Evolutionary conservation across 2,113 vertebrate species (phyloP), one percentile per base, ranked within the genome.

Genomic region (Mobula hypostoma): DNA sequence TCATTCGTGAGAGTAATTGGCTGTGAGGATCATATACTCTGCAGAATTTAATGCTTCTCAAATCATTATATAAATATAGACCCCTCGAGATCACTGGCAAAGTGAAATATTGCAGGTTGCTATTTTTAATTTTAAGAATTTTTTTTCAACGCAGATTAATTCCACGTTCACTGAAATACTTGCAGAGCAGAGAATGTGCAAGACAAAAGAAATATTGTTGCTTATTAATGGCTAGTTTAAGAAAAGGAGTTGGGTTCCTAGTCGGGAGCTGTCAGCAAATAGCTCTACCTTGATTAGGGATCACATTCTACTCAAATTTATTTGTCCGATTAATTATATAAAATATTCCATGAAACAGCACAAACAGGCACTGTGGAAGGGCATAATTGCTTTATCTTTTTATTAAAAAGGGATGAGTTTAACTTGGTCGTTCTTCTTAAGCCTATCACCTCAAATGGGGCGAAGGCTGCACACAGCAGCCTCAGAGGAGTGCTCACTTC

Each of bases 61-160:
- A 93, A 93, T 93, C 29, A 21, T 70, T 92, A 40, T 29, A 93
- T 48, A 93, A 93, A 93, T 74, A 93, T 66, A 66, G 66, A 93
- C 70, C 36, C 29, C n/a, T 48, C 68, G 19, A 74, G 70, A 36
- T 8, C 68, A 9, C 66, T 29, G 21, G 32, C 32, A 48, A 21
- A 36, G 40, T 29, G 68, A 92, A 92, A 68, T 24, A 24, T 72
- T 70, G 68, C 21, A 72, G 68, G 7, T 32, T 74, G 24, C 19
- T 74, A 32, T 32, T 8, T 32, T 61, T 8, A 63, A 15, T 15
- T 15, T 29, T 17, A 66, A 17, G 63, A 32, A 32, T 66, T 66
- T 66, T 32, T 27, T 24, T 15, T 66, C 12, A 2, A 66, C 8
- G 85, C 61, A 90, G 58, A 66, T 8, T 32, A 66, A 90, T 90